Conservation (phyloP, 1,140 invertebrate genomes). For the Palaemon carinicauda region DNA sequence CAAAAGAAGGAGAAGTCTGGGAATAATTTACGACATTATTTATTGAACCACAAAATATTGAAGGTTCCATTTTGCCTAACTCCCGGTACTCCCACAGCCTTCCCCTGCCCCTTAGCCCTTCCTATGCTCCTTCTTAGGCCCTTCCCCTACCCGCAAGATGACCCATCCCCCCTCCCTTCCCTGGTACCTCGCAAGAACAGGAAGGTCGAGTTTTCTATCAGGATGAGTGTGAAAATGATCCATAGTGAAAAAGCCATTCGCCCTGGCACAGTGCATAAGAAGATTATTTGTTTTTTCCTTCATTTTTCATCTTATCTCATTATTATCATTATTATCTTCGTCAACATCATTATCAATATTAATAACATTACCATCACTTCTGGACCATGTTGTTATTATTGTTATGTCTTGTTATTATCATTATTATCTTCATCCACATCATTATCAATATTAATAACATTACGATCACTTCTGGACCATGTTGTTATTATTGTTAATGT, state of each 20-base stretch:
- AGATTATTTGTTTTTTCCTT: slow-evolving; percentile 15
- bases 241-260: not conserved
- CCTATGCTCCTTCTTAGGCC: not conserved
- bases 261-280: slow-evolving; percentile 24
- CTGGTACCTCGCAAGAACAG: slow-evolving; percentile 14
- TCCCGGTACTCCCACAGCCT: not conserved
- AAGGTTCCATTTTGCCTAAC: slow-evolving; percentile 36
- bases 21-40: slow-evolving; percentile 46
- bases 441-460: too few species aligned
- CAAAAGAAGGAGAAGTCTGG: slow-evolving; percentile 54
- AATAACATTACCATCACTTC: not conserved
- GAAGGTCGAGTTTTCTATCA: slow-evolving; percentile 31
- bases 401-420: too few species aligned
- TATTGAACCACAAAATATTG: slow-evolving; percentile 54
- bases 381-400: not conserved
- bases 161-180: not conserved
- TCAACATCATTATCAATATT: not conserved
- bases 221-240: slow-evolving; percentile 15
- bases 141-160: not conserved
- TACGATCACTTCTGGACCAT: too few species aligned
- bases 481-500: too few species aligned
- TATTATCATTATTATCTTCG: not conserved
- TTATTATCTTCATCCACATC: too few species aligned
- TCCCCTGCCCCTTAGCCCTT: not conserved
- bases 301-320: not conserved